phyloP scores from a whole-genome alignment of 37 sponge, comb jelly and placozoan genomes.

The Chondrilla cf. caribensis region DNA sequence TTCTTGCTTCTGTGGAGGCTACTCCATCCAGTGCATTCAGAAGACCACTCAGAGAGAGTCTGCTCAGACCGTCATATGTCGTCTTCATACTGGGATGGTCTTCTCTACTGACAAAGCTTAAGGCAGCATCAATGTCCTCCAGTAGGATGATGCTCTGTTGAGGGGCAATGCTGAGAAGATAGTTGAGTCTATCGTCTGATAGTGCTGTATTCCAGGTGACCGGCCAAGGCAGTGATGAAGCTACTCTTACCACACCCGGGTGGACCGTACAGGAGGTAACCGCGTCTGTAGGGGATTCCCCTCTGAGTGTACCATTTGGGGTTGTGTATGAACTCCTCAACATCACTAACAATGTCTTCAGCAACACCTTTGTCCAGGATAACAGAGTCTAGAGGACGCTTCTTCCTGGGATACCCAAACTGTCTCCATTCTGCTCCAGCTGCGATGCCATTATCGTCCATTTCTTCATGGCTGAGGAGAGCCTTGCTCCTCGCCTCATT shows the following conservation, averaged over 20 bases:
- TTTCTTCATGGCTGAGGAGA: constrained; percentile 59
- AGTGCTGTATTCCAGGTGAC: constrained; percentile 84
- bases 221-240: constrained; percentile 82
- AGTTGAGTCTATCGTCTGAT: constrained; percentile 78
- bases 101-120: constrained; percentile 74
- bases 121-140: constrained; percentile 90
- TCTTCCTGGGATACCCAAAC: constrained; percentile 84
- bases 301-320: constrained; percentile 78
- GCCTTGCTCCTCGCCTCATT: constrained; percentile 71
- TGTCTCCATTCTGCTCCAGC: constrained; percentile 85
- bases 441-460: constrained; percentile 65
- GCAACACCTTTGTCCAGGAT: constrained; percentile 63
- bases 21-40: constrained; percentile 94
- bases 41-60: constrained; percentile 81
- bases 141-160: constrained; percentile 75
- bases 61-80: constrained; percentile 71
- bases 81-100: constrained; percentile 48
- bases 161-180: constrained; percentile 72
- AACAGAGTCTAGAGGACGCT: constrained; percentile 77
- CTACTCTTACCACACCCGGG: constrained; percentile 95
- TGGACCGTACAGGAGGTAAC: constrained; percentile 87
- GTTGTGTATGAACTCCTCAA: constrained; percentile 72
- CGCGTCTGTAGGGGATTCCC: constrained; percentile 88
- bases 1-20: constrained; percentile 73
- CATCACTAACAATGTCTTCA: constrained; percentile 62